Conservation (phyloP, 1,140 invertebrate species). For the Dryas iulia region DNA sequence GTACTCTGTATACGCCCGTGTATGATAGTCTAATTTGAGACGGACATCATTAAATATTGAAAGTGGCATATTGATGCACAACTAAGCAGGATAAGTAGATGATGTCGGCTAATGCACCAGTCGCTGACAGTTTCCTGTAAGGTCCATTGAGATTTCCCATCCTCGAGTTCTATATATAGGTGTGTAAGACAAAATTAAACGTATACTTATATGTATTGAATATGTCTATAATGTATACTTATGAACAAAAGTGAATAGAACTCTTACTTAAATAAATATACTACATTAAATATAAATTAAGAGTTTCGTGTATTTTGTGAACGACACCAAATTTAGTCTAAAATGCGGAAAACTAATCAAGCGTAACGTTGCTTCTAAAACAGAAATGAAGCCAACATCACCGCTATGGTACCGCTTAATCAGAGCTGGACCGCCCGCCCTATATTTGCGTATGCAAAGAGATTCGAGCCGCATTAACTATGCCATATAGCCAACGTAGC, state of each 20-base stretch:
- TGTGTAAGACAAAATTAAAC: not conserved
- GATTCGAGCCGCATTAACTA: constrained; percentile 78
- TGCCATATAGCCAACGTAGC: constrained; percentile 80
- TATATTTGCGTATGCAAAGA: constrained; percentile 81
- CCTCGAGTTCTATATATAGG: constrained; percentile 1
- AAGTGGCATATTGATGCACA: constrained; percentile 34
- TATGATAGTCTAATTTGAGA: constrained; percentile 55
- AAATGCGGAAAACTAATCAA: constrained; percentile 61
- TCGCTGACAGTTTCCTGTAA: constrained; percentile 8
- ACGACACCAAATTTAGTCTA: constrained; percentile 6
- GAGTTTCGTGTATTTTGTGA: not conserved
- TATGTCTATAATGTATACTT: not conserved
- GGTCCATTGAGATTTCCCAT: constrained; percentile 17
- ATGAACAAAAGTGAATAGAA: not conserved
- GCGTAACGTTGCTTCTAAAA: constrained; percentile 58
- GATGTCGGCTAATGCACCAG: constrained; percentile 52
- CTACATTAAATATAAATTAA: not conserved
- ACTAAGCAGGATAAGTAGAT: constrained; percentile 32
- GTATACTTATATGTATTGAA: not conserved
- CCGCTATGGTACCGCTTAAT: constrained; percentile 73
- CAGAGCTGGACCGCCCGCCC: constrained; percentile 71
- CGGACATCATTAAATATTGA: constrained; percentile 64
- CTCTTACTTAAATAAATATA: not conserved
- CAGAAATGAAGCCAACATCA: constrained; percentile 65
- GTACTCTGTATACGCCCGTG: not conserved